Conservation (phyloP, 2,888 invertebrate species). For the Steromphala cineraria region DNA sequence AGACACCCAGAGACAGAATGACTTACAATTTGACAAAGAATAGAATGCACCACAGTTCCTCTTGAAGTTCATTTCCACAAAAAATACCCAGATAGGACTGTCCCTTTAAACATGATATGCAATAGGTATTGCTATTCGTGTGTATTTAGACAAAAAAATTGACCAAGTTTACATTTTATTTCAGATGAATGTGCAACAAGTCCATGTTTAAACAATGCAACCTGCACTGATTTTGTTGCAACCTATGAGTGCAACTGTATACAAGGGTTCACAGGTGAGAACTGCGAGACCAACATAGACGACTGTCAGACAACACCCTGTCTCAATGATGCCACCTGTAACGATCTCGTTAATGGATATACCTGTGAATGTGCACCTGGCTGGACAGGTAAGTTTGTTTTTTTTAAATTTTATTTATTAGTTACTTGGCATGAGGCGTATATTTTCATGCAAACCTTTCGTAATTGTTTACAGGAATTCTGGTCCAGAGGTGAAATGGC, state of each 20-base stretch:
- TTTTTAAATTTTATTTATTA: background rate
- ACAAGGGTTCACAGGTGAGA: slow-evolving; percentile 74
- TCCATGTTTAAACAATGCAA: slow-evolving; percentile 77
- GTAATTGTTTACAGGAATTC: too few species aligned
- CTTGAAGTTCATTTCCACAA: too few species aligned
- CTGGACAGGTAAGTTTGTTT: slow-evolving; percentile 31
- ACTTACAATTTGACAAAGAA: too few species aligned
- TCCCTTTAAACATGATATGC: too few species aligned
- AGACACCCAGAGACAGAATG: too few species aligned
- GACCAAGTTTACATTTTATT: background rate
- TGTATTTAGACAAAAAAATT: too few species aligned
- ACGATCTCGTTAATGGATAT: slow-evolving; percentile 79
- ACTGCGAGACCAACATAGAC: slow-evolving; percentile 91
- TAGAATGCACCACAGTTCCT: too few species aligned
- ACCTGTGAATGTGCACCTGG: slow-evolving; percentile 80
- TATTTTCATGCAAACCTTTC: too few species aligned
- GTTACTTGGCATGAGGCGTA: background rate
- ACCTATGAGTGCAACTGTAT: slow-evolving; percentile 76
- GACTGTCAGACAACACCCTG: slow-evolving; percentile 87
- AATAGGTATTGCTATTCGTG: too few species aligned
- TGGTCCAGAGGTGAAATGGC: too few species aligned
- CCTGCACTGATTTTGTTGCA: slow-evolving; percentile 93
- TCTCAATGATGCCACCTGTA: slow-evolving; percentile 88
- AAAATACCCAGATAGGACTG: too few species aligned
- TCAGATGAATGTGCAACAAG: slow-evolving; percentile 49